Conservation (phyloP, 2,797 vertebrate species). For the Acropternis orthonyx region DNA sequence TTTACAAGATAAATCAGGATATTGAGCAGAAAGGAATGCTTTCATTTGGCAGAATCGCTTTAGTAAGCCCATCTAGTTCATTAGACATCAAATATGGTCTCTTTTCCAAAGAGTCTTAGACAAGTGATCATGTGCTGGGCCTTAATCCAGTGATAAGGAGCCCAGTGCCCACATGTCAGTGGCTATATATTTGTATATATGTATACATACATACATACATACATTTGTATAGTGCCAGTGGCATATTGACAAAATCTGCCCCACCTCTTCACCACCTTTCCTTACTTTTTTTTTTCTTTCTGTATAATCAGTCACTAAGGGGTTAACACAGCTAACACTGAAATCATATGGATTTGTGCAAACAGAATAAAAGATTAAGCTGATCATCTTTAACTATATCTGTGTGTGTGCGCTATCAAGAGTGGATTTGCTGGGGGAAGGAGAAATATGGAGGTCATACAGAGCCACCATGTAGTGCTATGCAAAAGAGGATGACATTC, state of each 20-base stretch:
- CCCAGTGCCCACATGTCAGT: neutral
- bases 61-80: neutral
- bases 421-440: neutral
- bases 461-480: neutral
- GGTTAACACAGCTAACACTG: neutral
- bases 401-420: neutral
- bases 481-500: neutral
- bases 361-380: neutral
- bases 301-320: neutral
- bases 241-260: neutral
- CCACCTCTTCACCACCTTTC: neutral
- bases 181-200: neutral
- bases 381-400: neutral
- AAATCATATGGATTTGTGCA: neutral
- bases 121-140: neutral
- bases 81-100: neutral
- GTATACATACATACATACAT: neutral
- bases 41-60: neutral
- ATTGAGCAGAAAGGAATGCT: neutral
- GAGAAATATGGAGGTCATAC: neutral
- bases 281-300: neutral
- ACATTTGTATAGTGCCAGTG: neutral
- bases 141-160: neutral
- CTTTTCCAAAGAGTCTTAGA: neutral
- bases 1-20: constrained; percentile 24